phyloP scores from a whole-genome alignment of 2,888 invertebrate species.

The Arge pagana region DNA sequence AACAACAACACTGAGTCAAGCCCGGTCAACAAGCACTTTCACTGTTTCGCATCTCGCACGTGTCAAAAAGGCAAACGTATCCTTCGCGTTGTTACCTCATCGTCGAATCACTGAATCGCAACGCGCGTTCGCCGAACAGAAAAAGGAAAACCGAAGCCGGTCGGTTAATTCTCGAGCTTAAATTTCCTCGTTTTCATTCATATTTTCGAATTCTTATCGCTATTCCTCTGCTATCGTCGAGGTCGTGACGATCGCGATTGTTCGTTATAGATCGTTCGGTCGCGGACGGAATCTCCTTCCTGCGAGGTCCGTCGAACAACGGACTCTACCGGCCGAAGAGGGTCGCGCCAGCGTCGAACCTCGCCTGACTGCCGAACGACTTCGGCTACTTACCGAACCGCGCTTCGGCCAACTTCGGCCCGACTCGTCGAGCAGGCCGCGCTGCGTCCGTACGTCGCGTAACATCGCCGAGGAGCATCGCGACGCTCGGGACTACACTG shows the following conservation, averaged over 20 bases:
- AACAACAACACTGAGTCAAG: too few relatives aligned
- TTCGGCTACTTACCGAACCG: slow-evolving; percentile 29
- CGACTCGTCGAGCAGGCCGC: slow-evolving; percentile 6
- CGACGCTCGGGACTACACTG: not conserved
- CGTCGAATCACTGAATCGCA: too few relatives aligned
- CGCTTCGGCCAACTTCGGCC: slow-evolving; percentile 39
- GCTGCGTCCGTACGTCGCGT: slow-evolving; percentile 10
- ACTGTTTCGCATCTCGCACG: slow-evolving; percentile 14
- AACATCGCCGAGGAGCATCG: slow-evolving; percentile 9
- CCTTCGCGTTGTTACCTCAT: too few relatives aligned
- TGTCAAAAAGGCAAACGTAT: too few relatives aligned
- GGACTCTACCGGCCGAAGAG: slow-evolving; percentile 40
- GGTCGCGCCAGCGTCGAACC: slow-evolving; percentile 37
- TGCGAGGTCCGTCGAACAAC: slow-evolving; percentile 21
- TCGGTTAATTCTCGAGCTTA: too few relatives aligned
- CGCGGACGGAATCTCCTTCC: slow-evolving; percentile 15
- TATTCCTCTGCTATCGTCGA: too few relatives aligned
- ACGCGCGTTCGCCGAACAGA: too few relatives aligned
- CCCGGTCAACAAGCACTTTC: slow-evolving; percentile 16
- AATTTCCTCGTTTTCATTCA: too few relatives aligned
- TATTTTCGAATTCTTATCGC: too few relatives aligned
- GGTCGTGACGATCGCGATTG: slow-evolving; percentile 2
- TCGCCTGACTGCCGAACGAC: slow-evolving; percentile 35
- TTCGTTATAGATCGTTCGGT: slow-evolving; percentile 12
- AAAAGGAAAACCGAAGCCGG: too few relatives aligned